phyloP scores from a whole-genome alignment of 1,140 invertebrate genomes.

The Danaus melanippus region DNA sequence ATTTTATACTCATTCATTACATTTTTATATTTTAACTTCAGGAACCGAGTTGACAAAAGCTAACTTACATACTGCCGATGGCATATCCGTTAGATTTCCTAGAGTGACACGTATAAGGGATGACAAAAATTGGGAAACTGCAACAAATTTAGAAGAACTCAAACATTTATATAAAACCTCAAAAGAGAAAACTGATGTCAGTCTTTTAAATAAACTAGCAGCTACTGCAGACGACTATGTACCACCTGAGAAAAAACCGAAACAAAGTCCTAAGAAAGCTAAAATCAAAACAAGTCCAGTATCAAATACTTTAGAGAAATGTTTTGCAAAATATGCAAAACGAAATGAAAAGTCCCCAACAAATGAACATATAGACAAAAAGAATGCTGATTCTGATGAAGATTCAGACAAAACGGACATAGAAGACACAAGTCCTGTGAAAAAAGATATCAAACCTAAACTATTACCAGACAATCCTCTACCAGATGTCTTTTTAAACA shows the following conservation, averaged over 20 bases:
- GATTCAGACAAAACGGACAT: constrained; percentile 3
- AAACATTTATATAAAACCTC: constrained; percentile 77
- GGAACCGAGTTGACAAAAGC: constrained; percentile 90
- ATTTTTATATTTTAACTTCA: constrained; percentile 25
- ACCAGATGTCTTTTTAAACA: constrained; percentile 53
- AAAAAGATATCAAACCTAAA: constrained; percentile 22
- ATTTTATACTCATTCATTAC: no score
- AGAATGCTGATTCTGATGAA: constrained; percentile 18
- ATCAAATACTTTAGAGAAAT: constrained; percentile 28
- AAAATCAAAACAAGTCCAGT: constrained; percentile 15
- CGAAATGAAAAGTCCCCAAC: constrained; percentile 7
- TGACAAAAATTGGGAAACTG: constrained; percentile 89
- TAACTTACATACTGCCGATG: constrained; percentile 90
- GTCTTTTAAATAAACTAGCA: constrained; percentile 71
- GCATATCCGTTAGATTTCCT: constrained; percentile 94
- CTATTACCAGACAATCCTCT: constrained; percentile 46
- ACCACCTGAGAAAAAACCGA: constrained; percentile 43
- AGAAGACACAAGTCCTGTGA: constrained; percentile 19
- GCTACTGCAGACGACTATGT: constrained; percentile 32
- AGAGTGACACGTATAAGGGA: constrained; percentile 86
- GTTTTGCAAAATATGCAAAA: constrained; percentile 24
- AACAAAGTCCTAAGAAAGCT: constrained; percentile 29
- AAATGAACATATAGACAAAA: constrained; percentile 12
- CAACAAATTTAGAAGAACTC: constrained; percentile 85
- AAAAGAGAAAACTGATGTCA: constrained; percentile 78